phyloP scores from a whole-genome alignment of 2,888 invertebrate genomes.

The Aricia artaxerxes region DNA sequence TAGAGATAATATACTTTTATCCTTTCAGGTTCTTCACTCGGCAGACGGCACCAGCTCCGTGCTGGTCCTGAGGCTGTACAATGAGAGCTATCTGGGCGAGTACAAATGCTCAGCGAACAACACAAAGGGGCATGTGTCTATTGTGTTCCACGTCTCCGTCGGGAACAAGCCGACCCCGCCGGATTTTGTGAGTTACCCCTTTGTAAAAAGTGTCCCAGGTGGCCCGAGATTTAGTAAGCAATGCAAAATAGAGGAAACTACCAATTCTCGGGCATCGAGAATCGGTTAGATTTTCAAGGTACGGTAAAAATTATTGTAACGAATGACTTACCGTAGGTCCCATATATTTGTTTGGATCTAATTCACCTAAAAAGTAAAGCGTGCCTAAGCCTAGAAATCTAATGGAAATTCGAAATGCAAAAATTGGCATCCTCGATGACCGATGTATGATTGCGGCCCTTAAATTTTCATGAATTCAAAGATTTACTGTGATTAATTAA shows the following conservation, averaged over 20 bases:
- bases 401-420: too few relatives aligned
- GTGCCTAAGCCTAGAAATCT: too few relatives aligned
- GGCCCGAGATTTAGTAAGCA: neutral
- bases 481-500: too few relatives aligned
- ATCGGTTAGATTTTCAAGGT: neutral
- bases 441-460: too few relatives aligned
- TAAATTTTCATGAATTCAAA: too few relatives aligned
- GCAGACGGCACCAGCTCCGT: constrained; percentile 60
- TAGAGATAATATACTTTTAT: neutral
- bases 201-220: neutral
- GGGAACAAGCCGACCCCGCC: constrained; percentile 66
- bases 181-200: constrained; percentile 55
- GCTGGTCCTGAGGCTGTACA: constrained; percentile 57
- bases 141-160: constrained; percentile 63
- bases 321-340: too few relatives aligned
- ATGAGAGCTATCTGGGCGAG: constrained; percentile 56
- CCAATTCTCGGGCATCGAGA: neutral
- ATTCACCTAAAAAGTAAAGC: too few relatives aligned
- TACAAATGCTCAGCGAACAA: constrained; percentile 67
- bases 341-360: too few relatives aligned
- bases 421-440: too few relatives aligned
- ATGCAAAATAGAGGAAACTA: neutral
- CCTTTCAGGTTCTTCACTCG: constrained; percentile 52
- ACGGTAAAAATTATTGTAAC: too few relatives aligned
- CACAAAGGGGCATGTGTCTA: constrained; percentile 56